Conservation (phyloP, 2,113 vertebrate species). For the Actinemys pallida region DNA sequence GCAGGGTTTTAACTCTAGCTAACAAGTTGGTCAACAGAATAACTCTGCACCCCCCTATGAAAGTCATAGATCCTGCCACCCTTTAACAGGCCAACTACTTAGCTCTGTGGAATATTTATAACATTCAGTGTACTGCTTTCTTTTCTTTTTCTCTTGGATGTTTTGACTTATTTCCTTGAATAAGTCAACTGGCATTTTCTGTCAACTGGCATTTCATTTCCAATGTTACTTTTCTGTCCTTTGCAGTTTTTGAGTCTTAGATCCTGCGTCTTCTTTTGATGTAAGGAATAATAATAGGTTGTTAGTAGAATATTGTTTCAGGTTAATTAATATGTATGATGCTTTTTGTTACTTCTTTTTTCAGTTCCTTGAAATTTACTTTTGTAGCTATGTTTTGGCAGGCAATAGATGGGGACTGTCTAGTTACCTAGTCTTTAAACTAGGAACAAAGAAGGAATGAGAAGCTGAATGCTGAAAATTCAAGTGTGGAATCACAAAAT, state of each 20-base stretch:
- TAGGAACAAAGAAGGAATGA: not conserved
- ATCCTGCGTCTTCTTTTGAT: conserved; percentile 50
- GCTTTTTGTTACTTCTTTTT: conserved; percentile 49
- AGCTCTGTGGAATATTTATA: not conserved
- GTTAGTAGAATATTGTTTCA: conserved; percentile 52
- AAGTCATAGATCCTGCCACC: not conserved
- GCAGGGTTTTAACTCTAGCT: not conserved
- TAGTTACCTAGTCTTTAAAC: conserved; percentile 24
- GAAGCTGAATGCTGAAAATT: conserved; percentile 6
- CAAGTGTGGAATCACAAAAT: not conserved
- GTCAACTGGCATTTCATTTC: conserved; percentile 37
- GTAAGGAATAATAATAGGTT: conserved; percentile 49
- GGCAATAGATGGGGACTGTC: not conserved
- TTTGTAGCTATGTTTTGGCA: conserved; percentile 53
- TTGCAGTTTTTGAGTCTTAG: conserved; percentile 17
- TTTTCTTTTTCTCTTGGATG: not conserved
- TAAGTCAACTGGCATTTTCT: no score
- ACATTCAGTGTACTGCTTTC: not conserved
- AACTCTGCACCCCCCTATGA: not conserved
- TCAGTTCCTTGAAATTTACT: conserved; percentile 52
- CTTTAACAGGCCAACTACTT: not conserved
- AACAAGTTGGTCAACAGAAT: not conserved
- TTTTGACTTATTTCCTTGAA: conserved; percentile 36
- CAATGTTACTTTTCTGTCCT: not conserved
- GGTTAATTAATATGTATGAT: conserved; percentile 59